These are phyloP conservation scores for Smittia aterrima DNA, from an alignment of 2,888 invertebrate genomes.

Conservation along the genomic window DNA sequence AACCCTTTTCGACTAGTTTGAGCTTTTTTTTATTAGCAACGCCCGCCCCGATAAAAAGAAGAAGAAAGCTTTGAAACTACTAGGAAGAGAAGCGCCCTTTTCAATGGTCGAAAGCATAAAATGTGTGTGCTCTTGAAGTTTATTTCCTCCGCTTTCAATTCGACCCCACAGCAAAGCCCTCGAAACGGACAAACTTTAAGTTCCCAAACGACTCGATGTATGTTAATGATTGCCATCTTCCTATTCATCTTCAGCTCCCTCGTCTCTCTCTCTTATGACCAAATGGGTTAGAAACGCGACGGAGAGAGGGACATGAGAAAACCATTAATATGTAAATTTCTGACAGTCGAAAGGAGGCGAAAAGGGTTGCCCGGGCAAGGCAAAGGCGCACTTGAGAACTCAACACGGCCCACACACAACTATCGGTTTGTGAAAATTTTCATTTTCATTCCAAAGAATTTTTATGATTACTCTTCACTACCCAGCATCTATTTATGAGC, in stretches of 20 bases:
- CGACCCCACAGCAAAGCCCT: too few relatives aligned
- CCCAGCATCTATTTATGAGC: slow-evolving; percentile 5
- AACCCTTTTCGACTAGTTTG: slow-evolving; percentile 28
- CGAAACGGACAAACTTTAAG: too few relatives aligned
- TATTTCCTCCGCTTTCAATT: too few relatives aligned
- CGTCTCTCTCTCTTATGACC: neutral
- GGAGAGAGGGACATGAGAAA: slow-evolving; percentile 29
- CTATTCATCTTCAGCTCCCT: neutral
- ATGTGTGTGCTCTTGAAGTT: too few relatives aligned
- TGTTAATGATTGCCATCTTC: slow-evolving; percentile 20
- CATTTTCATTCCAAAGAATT: slow-evolving; percentile 30
- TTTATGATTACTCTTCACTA: slow-evolving; percentile 18
- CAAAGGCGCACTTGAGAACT: neutral
- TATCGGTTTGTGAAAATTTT: slow-evolving; percentile 20
- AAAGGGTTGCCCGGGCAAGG: slow-evolving; percentile 12
- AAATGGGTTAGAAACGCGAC: neutral
- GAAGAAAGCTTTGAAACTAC: neutral
- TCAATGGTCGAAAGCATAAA: too few relatives aligned
- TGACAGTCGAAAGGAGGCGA: neutral
- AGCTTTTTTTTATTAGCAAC: slow-evolving; percentile 30
- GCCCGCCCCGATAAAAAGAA: neutral
- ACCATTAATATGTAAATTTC: slow-evolving; percentile 30
- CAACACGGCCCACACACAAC: slow-evolving; percentile 16
- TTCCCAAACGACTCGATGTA: neutral
- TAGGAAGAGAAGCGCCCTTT: neutral